Conservation (phyloP, 2,888 invertebrate genomes). For the Dorcus parallelipipedus region DNA sequence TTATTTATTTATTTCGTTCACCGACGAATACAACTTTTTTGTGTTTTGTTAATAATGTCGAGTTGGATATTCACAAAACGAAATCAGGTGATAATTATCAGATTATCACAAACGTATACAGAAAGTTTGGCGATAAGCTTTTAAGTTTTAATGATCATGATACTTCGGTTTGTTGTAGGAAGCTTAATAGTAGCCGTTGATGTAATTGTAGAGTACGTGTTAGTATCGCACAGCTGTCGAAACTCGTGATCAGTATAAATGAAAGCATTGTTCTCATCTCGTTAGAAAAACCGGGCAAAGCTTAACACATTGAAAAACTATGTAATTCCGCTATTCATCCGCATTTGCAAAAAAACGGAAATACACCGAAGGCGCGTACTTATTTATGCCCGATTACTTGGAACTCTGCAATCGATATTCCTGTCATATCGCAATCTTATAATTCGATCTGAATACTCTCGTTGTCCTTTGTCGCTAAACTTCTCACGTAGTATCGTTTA, state of each 20-base stretch:
- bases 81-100: too few relatives aligned
- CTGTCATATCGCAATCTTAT: too few relatives aligned
- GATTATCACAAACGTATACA: neutral
- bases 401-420: constrained; percentile 30
- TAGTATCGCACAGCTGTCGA: constrained; percentile 26
- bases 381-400: neutral
- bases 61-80: too few relatives aligned
- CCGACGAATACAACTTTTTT: too few relatives aligned
- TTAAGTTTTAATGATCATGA: constrained; percentile 20
- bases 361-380: neutral
- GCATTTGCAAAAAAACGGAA: too few relatives aligned
- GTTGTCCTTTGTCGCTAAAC: constrained; percentile 10
- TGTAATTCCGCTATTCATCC: too few relatives aligned
- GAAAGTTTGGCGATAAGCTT: constrained; percentile 17
- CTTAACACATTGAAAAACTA: too few relatives aligned
- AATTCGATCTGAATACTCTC: too few relatives aligned
- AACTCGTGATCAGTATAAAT: constrained; percentile 28
- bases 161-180: constrained; percentile 21
- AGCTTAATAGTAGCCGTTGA: constrained; percentile 29
- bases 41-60: too few relatives aligned
- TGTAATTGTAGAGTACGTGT: constrained; percentile 28
- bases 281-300: too few relatives aligned
- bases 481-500: constrained; percentile 14
- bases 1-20: too few relatives aligned
- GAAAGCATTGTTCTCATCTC: constrained; percentile 14